Evolutionary conservation across 2,113 vertebrate genomes (phyloP).

Genomic region (Cercopithecus mona): DNA sequence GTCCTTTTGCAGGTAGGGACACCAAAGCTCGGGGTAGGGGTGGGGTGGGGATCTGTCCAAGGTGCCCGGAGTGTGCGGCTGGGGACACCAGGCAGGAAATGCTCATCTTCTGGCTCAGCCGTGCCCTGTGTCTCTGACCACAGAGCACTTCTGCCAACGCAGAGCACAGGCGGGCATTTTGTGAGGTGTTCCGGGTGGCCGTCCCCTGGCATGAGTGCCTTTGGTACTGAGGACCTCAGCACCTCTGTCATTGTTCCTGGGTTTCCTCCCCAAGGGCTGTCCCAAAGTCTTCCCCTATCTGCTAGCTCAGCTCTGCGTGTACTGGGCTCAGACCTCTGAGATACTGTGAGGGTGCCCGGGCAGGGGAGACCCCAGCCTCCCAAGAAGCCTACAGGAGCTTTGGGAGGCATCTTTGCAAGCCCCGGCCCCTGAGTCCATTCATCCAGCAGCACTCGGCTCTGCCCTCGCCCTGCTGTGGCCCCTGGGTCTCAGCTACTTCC

Average conservation of each 20-base stretch:
- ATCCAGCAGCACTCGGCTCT: neutral
- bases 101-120: fast-evolving
- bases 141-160: fast-evolving
- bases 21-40: neutral
- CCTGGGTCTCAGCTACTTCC: neutral
- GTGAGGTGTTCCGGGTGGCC: fast-evolving
- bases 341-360: too few species aligned
- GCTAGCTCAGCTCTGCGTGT: neutral
- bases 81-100: neutral
- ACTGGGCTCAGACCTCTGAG: neutral
- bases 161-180: fast-evolving
- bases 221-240: neutral
- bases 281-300: neutral
- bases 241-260: fast-evolving
- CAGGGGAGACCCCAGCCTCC: too few species aligned
- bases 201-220: neutral
- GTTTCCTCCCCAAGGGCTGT: neutral
- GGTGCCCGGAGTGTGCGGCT: neutral
- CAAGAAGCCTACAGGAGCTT: too few species aligned
- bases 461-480: neutral
- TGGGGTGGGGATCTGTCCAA: neutral
- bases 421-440: fast-evolving
- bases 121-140: neutral
- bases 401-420: neutral
- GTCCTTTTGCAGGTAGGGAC: neutral